phyloP scores from a whole-genome alignment of 2,797 vertebrate genomes.

The Bryconaethiops microstoma region DNA sequence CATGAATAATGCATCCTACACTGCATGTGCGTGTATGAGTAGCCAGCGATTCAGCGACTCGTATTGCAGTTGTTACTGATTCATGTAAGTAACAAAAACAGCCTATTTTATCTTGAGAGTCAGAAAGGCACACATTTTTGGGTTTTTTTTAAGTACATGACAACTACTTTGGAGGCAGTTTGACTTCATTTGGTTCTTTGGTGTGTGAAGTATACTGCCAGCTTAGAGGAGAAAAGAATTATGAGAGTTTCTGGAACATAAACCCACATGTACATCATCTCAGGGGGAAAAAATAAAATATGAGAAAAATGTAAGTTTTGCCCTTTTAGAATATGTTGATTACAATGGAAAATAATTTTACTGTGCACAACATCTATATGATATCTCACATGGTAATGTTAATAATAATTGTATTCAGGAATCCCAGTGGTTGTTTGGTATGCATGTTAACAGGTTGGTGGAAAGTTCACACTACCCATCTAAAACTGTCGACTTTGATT shows the following conservation, averaged over 20 bases:
- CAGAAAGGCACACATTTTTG: too few relatives aligned
- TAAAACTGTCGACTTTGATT: conserved; percentile 5
- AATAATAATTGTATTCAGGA: neutral
- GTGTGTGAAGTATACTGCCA: too few relatives aligned
- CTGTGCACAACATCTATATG: neutral
- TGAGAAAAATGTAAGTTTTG: neutral
- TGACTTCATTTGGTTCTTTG: too few relatives aligned
- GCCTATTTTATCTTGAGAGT: neutral
- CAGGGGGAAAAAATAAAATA: neutral
- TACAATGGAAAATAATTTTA: neutral
- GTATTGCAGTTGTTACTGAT: conserved; percentile 21
- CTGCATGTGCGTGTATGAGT: neutral
- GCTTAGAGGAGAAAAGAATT: neutral
- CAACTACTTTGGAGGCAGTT: too few relatives aligned
- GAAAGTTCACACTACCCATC: neutral
- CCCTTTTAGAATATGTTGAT: neutral
- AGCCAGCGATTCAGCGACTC: conserved; percentile 6
- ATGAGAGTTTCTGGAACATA: neutral
- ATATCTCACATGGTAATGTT: neutral
- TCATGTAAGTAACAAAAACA: neutral
- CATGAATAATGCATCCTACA: conserved; percentile 1
- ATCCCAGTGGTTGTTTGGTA: neutral
- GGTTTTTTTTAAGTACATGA: too few relatives aligned
- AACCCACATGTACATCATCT: too few relatives aligned
- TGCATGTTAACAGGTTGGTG: neutral